Evolutionary conservation across 2,888 invertebrate species (phyloP), one percentile per base, ranked within the genome.

Genomic region (Agrotis puta): DNA sequence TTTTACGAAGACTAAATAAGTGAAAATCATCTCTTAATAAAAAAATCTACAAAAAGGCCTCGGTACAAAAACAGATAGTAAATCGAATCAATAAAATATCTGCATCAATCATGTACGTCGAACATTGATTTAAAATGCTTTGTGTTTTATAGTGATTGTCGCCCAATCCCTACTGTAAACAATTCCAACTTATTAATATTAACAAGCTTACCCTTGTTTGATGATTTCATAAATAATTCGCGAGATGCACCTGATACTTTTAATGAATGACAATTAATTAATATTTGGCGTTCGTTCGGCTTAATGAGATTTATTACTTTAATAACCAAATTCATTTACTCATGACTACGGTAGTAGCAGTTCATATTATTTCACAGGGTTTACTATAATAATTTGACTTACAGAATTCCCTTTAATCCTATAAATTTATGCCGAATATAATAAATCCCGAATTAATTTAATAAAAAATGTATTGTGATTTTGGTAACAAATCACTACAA

Each of bases 181-280:
- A 70, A 56, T 54, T 5, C 54, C 54, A 68, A 61, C 59, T 62
- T 62, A 79, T 79, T 77, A 69, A 82, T 82, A 74, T 70, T 62
- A 74, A 79, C 64, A 57, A 58, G 73, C 67, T 68, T 66, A 68
- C 65, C 61, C 43, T 58, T 74, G 76, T 78, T 70, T 68, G 73
- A 79, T 68, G 71, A 76, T 76, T 79, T 59, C 63, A 72, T 81
- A 48, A 70, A 74, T 74, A 71, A 78, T 74, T 71, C 20, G 50
- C 63, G 66, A 62, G 59, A 54, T 68, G 61, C 67, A 68, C 51
- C 61, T 63, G 79, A 79, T 77, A 73, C 48, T 79, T 76, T 77
- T 84, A 84, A 82, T 77, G 62, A 74, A 54, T 67, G 20, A 56
- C 63, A 27, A 75, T 77, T 79, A 64, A 82, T 82, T 77, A 79